Evolutionary conservation across 1,140 invertebrate species (phyloP), one percentile per base, ranked within the genome.

Genomic region (Pseudoatta argentina): DNA sequence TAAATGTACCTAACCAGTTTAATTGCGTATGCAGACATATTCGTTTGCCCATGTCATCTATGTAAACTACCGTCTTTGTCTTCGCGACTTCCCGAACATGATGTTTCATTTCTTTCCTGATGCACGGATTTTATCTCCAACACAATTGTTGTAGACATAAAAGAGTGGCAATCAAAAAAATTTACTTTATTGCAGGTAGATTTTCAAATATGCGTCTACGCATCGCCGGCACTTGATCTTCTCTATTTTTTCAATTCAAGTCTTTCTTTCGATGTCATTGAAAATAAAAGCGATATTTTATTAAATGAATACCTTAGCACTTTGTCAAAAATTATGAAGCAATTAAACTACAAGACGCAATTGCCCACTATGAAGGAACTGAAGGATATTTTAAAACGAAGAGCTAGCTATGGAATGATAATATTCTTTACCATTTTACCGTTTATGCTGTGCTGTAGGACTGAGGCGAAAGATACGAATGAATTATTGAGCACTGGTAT

Each of bases 191-290:
- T 89, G 69, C 90, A 96, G 95, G 94, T 96, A 44, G 96, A 96
- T 85, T 96, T 96, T 77, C 96, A 96, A 93, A 51, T 95, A 59
- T 86, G 89, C 48, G 24, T 92, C 12, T 95, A 95, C 67, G 88
- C 91, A 14, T 95, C 95, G 44, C 96, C 96, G 8, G 95, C 94
- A 2, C 75, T 96, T 1, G 96, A 96, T 91, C 78, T 96, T 0
- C 93, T 93, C 14, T 96, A 96, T 87, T 96, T 96, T 83, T 90
- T 96, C 27, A 93, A 93, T 66, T 95, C 95, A 0, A 96, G 95
- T 82, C 75, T 92, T 8, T 81, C 82, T 8, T 86, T 92, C 12
- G 91, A 94, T 0, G 79, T 94, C 3, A 82, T 92, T 21, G 66
- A 89, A 0, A 85, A 93, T 27, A 87, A 95, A 7, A 92, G 91